phyloP scores from a whole-genome alignment of 1,140 invertebrate species.

The Aphelenchoides avenae region DNA sequence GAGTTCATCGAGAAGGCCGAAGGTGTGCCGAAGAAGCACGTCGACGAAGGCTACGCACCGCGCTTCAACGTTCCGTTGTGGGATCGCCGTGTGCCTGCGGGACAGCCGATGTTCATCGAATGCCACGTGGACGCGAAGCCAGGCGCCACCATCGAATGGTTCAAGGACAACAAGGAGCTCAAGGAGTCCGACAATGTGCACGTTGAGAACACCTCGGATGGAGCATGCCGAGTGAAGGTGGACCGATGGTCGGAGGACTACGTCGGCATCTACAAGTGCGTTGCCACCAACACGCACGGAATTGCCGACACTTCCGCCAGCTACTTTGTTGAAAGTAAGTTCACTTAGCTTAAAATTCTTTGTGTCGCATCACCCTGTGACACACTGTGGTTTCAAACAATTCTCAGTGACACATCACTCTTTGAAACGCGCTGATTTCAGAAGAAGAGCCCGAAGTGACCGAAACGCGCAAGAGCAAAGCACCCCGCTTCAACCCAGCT shows the following conservation, averaged over 20 bases:
- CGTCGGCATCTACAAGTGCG: constrained; percentile 86
- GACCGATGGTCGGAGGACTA: constrained; percentile 78
- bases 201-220: constrained; percentile 70
- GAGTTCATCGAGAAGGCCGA: constrained; percentile 42
- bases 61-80: constrained; percentile 58
- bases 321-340: constrained; percentile 75
- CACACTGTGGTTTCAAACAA: no score
- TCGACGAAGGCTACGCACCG: constrained; percentile 51
- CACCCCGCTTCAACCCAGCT: constrained; percentile 56
- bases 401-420: no score
- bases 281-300: constrained; percentile 86
- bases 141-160: constrained; percentile 52
- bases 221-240: constrained; percentile 85
- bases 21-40: constrained; percentile 11
- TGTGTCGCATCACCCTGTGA: no score
- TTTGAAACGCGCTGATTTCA: no score
- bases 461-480: constrained; percentile 28
- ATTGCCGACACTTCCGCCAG: constrained; percentile 74
- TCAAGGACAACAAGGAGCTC: constrained; percentile 71
- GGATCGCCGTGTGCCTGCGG: constrained; percentile 54
- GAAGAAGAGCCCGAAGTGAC: no score
- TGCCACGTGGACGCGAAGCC: constrained; percentile 59
- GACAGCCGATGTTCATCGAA: constrained; percentile 52
- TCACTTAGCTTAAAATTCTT: no score
- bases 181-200: constrained; percentile 70